phyloP scores from a whole-genome alignment of 2,113 vertebrate species.

The Channa maculata region DNA sequence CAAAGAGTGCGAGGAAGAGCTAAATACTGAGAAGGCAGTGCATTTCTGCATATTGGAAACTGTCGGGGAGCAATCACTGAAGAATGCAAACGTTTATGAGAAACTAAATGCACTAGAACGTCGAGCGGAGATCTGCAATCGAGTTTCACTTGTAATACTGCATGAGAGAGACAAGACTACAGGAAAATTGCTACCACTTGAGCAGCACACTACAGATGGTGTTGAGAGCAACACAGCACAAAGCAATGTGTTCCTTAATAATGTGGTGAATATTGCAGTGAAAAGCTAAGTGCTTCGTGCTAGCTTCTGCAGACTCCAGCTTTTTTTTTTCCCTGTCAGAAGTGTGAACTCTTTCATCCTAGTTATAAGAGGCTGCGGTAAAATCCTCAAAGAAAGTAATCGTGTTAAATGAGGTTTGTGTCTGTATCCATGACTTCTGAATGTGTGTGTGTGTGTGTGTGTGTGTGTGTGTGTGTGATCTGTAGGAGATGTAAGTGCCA shows the following conservation, averaged over 20 bases:
- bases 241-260: constrained; percentile 71
- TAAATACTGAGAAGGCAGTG: constrained; percentile 49
- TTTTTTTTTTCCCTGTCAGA: constrained; percentile 51
- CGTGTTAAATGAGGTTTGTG: constrained; percentile 75
- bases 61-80: constrained; percentile 77
- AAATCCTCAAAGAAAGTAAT: constrained; percentile 81
- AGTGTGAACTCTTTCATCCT: constrained; percentile 72
- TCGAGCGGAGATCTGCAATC: constrained; percentile 76
- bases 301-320: constrained; percentile 62
- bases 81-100: constrained; percentile 84
- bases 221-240: constrained; percentile 66
- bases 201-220: constrained; percentile 67
- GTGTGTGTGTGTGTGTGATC: constrained; percentile 6
- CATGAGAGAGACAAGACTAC: constrained; percentile 59
- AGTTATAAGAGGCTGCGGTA: constrained; percentile 66
- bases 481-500: constrained; percentile 42
- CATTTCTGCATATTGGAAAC: constrained; percentile 73
- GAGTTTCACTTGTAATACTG: constrained; percentile 73
- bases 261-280: constrained; percentile 70
- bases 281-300: constrained; percentile 54
- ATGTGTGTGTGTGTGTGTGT: constrained; percentile 25
- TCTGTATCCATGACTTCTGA: constrained; percentile 69
- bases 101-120: constrained; percentile 82
- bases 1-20: constrained; percentile 36
- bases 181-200: constrained; percentile 77